phyloP scores from a whole-genome alignment of 2,797 vertebrate species.

The Tiaroga cobitis region DNA sequence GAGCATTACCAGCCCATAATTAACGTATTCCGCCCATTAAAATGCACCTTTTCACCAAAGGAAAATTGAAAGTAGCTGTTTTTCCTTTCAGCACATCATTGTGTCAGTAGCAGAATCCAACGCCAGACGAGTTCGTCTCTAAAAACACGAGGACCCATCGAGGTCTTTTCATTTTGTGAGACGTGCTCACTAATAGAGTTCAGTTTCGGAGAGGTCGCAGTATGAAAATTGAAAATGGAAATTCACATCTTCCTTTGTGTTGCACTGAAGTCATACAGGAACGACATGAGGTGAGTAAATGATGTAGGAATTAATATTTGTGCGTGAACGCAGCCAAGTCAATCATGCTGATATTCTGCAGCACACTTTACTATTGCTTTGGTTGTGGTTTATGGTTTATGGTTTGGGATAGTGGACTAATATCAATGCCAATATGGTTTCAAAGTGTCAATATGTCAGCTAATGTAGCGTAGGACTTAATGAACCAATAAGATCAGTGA shows the following conservation, averaged over 20 bases:
- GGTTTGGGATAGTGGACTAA: not conserved
- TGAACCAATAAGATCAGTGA: conserved; percentile 9
- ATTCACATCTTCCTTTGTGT: not conserved
- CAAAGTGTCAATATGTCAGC: conserved; percentile 2
- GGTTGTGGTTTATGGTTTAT: not conserved
- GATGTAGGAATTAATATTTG: not conserved
- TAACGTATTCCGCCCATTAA: too few relatives aligned
- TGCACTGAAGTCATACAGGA: not conserved
- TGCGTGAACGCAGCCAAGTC: not conserved
- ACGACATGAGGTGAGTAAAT: not conserved
- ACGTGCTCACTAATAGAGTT: not conserved
- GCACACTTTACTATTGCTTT: not conserved
- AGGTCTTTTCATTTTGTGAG: not conserved
- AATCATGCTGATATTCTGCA: not conserved
- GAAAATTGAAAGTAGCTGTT: not conserved
- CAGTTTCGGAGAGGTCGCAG: not conserved
- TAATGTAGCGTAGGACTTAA: conserved; percentile 19
- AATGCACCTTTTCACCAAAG: not conserved
- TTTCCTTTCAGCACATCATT: not conserved
- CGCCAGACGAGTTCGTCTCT: not conserved
- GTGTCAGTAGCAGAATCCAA: not conserved
- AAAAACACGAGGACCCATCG: not conserved
- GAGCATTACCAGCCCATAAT: too few relatives aligned
- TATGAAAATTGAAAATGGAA: not conserved
- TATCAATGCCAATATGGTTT: not conserved